Base-by-base conservation (phyloP, 2,113 vertebrate genomes). In the Chroicocephalus ridibundus region DNA sequence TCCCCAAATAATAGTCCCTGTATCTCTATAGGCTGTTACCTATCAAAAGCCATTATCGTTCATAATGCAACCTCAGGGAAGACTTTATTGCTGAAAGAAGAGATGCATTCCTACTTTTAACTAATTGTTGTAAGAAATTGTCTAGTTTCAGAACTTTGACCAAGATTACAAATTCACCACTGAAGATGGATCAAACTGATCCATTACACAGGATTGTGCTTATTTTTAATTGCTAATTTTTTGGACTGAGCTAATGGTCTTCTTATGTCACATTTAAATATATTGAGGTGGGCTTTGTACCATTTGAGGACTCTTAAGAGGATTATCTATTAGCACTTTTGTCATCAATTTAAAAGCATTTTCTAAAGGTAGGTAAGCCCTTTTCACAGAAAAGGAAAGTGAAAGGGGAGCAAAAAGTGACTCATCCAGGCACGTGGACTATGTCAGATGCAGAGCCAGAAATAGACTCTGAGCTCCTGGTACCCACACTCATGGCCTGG, bases 341-440 rank as follows among this genome's bases (percentile, higher is more conserved):
- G 52, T 62, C 60, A 84, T 64, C 47, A 17, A 27, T 89, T 81
- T 92, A 52, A 91, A 94, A 90, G 38, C 69, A 64, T 76, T 84
- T 94, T 86, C 57, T 72, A 84, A 84, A 92, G 69, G 55, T 22
- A 51, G 55, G 88, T 76, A 84, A 76, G 34, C 18, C 46, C 22
- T 95, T 88, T 92, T 95, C 82, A 88, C 27, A 89, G 91, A 96
- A 96, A 95, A 94, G 42, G 85, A 96, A 97, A 95, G 92, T 94
- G 86, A 97, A 95, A 95, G 72, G 65, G 65, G n/a, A 62, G 46
- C 0, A 1, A 27, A 1, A 27, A 86, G 47, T 88, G 69, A 93
- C 69, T 96, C 94, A 93, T 32, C 11, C 52, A 69, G 69, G 47
- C 83, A 94, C 69, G 15, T n/a, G 31, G 44, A 38, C 60, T 81